Base-by-base conservation (phyloP, 2,797 vertebrate species). In the Catostomus latipinnis region DNA sequence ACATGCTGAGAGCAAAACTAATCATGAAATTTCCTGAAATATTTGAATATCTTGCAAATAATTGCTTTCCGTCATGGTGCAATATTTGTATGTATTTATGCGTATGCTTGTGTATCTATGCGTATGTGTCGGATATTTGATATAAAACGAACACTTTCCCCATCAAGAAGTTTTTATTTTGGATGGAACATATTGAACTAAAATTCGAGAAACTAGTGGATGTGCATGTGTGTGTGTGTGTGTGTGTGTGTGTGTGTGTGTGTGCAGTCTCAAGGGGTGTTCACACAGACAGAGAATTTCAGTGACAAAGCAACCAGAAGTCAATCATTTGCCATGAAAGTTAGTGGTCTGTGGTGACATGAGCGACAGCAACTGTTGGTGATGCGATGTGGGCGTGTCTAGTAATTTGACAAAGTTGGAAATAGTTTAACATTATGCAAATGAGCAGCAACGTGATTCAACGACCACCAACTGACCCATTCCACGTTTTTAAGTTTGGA, bases 41-140 rank as follows among this genome's bases (percentile, higher is more conserved):
- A 77, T 77, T 61, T 60, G 52, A 68, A 70, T 69, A 61, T 71
- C 67, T 78, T 48, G 16, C 57, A 70, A 57, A 71, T 78, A 78
- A 78, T 78, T 61, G 67, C 48, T 78, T 69, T 62, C 58, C 62
- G 53, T 69, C 50, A 9, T 68, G 65, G 45, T 54, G 68, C 45
- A 76, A 58, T 11, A 14, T 18, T 61, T 34, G 56, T 61, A 53
- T 68, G 9, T 61, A 45, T 70, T 69, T 61, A 52, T 60, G 54
- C 18, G 0, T 16, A 10, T 1, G 6, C 9, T 60, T 56, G 52
- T 67, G 52, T 48, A 22, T 6, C 57, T 13, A 57, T 58, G 52
- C 57, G 52, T 48, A 22, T 6, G 67, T 13, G 67, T 50, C 14
- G 13, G 62, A 75, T 75, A 0, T 56, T 65, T 54, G n/a, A 13